Evolutionary conservation across 2,797 vertebrate species (phyloP), one percentile per base, ranked within the genome.

Genomic region (Atherinosoma microstoma): DNA sequence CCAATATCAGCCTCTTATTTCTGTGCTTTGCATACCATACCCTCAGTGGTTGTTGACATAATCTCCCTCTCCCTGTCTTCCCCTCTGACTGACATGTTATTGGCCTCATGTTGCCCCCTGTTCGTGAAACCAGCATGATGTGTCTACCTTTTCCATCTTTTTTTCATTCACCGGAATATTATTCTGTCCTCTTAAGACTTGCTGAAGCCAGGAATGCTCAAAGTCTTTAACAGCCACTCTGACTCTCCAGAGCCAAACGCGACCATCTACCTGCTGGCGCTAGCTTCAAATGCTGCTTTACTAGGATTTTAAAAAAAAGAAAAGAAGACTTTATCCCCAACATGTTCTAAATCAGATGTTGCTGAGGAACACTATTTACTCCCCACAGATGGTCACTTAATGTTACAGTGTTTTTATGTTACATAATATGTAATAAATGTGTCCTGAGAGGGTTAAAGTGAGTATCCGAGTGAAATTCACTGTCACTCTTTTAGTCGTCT

Each of bases 91-190:
- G 79, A 82, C 75, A 81, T 72, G 66, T 67, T 70, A 62, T 56
- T 58, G 78, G 80, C 69, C 69, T 64, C 15, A 0, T 20, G 42
- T 45, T 84, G 69, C 64, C 62, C 58, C 65, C 59, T 51, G 53
- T 73, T 40, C 51, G 8, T 60, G 75, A 83, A 82, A 58, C 68
- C 24, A 32, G 69, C 42, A 76, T 67, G 72, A 82, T 61, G 62
- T 62, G 72, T 87, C 70, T 69, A 69, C 61, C 68, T 70, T 80
- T 30, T 76, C 77, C 64, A 75, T 83, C 75, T 89, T 83, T 75
- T 67, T 76, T 80, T 82, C 32, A 59, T 68, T 54, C 74, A 67
- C 53, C 56, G 27, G 42, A 66, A 74, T 64, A 75, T 73, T 66
- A 56, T 74, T 64, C 53, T 72, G 54, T 70, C 32, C 68, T 79